phyloP scores from a whole-genome alignment of 35 echinoderm and acorn worm genomes.

The Chiridota heheva region DNA sequence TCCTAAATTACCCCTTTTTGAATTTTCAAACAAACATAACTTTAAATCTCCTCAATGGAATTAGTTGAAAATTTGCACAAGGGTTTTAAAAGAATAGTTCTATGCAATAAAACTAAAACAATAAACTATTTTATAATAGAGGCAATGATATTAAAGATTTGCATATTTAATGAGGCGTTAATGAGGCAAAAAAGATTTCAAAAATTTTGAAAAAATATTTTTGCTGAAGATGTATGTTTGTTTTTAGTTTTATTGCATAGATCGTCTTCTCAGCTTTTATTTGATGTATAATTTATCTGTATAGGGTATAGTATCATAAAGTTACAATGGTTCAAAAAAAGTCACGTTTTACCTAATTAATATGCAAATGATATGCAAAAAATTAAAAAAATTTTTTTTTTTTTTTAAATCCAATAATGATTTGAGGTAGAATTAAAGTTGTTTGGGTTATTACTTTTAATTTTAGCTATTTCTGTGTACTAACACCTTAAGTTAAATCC shows the following conservation, averaged over 20 bases:
- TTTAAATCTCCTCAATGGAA: neutral
- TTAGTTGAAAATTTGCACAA: neutral
- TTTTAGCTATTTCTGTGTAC: no score
- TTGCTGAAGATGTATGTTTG: neutral
- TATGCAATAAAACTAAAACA: slow-evolving; percentile 2
- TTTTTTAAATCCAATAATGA: no score
- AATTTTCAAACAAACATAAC: neutral
- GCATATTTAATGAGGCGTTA: neutral
- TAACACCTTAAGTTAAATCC: no score
- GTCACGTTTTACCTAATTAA: neutral
- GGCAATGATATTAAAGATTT: neutral
- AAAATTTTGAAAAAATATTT: neutral
- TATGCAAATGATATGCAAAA: neutral
- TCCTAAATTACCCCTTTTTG: no score
- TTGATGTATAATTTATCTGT: neutral
- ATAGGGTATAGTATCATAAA: neutral
- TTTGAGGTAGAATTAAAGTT: no score
- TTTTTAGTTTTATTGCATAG: slow-evolving; percentile 1
- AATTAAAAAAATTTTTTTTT: no score
- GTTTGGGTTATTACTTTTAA: no score
- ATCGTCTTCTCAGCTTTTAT: neutral
- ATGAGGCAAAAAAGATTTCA: neutral
- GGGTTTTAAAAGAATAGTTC: neutral
- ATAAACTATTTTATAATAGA: neutral
- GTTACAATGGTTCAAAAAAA: neutral